Conservation (phyloP, 2,797 vertebrate species). For the Glossophaga mutica region DNA sequence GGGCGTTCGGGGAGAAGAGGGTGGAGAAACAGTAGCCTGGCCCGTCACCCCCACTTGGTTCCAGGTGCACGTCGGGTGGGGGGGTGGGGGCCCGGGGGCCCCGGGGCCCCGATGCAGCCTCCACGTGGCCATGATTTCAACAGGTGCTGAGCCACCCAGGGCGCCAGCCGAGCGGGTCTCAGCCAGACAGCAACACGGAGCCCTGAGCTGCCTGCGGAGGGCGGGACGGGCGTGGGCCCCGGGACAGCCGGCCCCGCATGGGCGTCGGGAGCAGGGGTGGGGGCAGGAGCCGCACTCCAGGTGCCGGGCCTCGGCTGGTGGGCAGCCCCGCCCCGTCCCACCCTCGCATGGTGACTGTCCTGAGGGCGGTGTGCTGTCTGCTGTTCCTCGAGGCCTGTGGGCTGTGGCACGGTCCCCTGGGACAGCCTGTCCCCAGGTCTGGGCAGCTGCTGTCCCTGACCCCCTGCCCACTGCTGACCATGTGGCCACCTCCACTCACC, state of each 20-base stretch:
- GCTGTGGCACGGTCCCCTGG: background rate
- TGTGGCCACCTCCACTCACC: constrained; percentile 72
- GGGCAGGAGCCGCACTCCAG: rapidly evolving
- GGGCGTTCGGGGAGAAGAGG: background rate
- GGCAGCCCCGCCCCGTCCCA: background rate
- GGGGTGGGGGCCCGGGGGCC: too few species aligned
- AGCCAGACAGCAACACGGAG: background rate
- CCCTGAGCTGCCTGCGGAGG: too few species aligned
- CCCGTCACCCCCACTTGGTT: background rate
- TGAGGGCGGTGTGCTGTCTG: rapidly evolving
- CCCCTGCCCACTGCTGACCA: rapidly evolving
- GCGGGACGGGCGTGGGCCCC: too few species aligned
- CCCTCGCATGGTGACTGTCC: rapidly evolving
- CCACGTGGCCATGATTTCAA: background rate
- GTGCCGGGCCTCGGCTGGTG: rapidly evolving
- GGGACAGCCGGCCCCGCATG: background rate
- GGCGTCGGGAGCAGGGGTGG: background rate
- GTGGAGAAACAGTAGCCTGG: background rate
- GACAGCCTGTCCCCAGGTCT: background rate
- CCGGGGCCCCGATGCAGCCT: background rate
- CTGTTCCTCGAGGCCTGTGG: rapidly evolving
- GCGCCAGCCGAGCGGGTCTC: rapidly evolving
- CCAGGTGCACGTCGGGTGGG: background rate
- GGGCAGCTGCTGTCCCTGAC: too few species aligned
- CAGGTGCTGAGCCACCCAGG: background rate